Evolutionary conservation across 2,797 vertebrate species (phyloP).

Genomic region (Cheirogaleus major): DNA sequence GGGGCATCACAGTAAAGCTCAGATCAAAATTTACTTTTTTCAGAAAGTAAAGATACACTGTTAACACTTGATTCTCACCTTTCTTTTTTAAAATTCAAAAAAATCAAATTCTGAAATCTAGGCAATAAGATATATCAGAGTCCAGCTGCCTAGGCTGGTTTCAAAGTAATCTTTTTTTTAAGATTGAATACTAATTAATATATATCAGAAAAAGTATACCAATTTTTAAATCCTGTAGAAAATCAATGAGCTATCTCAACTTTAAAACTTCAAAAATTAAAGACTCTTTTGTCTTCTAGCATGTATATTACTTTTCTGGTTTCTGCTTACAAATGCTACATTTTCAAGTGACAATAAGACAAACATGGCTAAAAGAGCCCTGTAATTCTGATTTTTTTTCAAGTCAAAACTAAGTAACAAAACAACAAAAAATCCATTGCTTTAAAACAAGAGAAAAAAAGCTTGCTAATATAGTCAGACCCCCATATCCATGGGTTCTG

Average conservation of each 20-base stretch:
- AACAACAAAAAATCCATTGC: background rate
- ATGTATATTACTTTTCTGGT: background rate
- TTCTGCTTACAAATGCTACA: conserved; percentile 23
- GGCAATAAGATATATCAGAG: background rate
- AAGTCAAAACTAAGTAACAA: background rate
- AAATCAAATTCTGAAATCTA: conserved; percentile 18
- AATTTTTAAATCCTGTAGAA: background rate
- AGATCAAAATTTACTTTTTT: conserved; percentile 23
- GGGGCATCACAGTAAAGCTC: background rate
- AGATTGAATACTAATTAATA: background rate
- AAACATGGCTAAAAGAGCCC: background rate
- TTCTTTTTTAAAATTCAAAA: conserved; percentile 4
- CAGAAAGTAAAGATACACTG: background rate
- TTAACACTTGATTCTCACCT: conserved; percentile 12
- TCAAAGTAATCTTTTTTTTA: background rate
- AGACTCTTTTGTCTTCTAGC: background rate
- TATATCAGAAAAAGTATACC: background rate
- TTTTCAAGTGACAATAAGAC: background rate
- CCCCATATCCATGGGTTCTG: background rate
- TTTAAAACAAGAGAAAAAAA: background rate
- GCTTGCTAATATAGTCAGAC: background rate
- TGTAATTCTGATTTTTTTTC: background rate
- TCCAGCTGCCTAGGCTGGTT: background rate
- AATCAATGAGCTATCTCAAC: background rate
- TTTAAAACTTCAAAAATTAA: conserved; percentile 41